These are phyloP conservation scores for Uloborus plumipes DNA, from an alignment of 2,888 invertebrate genomes.

Conservation along the genomic window DNA sequence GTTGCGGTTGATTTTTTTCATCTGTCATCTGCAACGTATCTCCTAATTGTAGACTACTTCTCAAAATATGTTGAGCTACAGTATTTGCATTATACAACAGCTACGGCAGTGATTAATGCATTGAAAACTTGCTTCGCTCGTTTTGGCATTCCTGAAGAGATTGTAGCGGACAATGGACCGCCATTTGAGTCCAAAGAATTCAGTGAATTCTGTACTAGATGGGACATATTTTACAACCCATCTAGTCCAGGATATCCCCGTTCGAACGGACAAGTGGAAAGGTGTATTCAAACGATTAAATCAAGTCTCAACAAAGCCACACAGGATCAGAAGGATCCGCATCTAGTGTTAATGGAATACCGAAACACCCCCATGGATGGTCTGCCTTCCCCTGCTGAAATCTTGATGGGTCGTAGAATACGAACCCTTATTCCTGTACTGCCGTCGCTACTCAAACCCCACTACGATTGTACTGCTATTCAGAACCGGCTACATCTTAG, in stretches of 20 bases:
- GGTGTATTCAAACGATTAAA: slow-evolving; percentile 13
- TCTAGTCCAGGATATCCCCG: slow-evolving; percentile 19
- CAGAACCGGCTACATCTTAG: not conserved
- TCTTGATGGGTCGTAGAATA: slow-evolving; percentile 4
- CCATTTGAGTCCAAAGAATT: slow-evolving; percentile 15
- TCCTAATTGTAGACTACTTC: slow-evolving; percentile 27
- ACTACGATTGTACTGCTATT: not conserved
- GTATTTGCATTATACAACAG: slow-evolving; percentile 7
- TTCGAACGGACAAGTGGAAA: slow-evolving; percentile 21
- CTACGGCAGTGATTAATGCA: slow-evolving; percentile 19
- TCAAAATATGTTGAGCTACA: slow-evolving; percentile 21
- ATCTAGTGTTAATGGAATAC: too few relatives aligned
- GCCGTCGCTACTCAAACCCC: not conserved
- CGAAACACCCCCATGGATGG: slow-evolving; percentile 4
- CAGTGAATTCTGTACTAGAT: too few relatives aligned
- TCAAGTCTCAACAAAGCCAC: slow-evolving; percentile 10
- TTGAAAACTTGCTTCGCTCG: slow-evolving; percentile 32
- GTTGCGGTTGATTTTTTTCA: slow-evolving; percentile 19
- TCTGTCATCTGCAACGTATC: slow-evolving; percentile 3
- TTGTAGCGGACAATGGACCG: slow-evolving; percentile 25
- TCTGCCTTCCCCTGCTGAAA: slow-evolving; percentile 12
- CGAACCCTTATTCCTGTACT: slow-evolving; percentile 5
- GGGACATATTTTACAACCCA: slow-evolving; percentile 15
- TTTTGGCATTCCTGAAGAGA: slow-evolving; percentile 11
- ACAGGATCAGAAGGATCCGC: slow-evolving; percentile 7